These are phyloP conservation scores for Poecilia gillii DNA, from an alignment of 2,797 vertebrate species.

Conservation along the genomic window DNA sequence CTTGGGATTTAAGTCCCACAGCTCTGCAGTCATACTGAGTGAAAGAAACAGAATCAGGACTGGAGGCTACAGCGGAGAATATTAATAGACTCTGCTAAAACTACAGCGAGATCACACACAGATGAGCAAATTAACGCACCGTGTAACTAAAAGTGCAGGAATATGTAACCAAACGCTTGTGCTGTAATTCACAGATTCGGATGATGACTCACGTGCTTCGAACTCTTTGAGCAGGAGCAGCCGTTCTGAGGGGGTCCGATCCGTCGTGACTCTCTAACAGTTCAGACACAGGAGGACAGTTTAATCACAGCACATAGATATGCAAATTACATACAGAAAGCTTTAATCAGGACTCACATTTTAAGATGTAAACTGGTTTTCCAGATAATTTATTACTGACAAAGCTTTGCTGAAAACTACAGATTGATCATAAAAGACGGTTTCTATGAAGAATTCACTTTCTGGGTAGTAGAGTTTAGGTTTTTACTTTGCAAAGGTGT, in stretches of 20 bases:
- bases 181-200: conserved; percentile 15
- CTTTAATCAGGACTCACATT: neutral
- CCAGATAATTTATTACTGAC: neutral
- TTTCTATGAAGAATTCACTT: neutral
- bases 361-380: neutral
- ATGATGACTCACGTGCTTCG: conserved; percentile 81
- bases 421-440: neutral
- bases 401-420: neutral
- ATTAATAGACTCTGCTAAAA: conserved; percentile 61
- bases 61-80: conserved; percentile 60
- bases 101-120: conserved; percentile 25
- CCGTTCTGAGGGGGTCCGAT: conserved; percentile 79
- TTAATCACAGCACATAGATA: conserved; percentile 6
- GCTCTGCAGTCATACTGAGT: conserved; percentile 56
- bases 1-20: conserved; percentile 66
- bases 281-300: neutral
- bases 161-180: conserved; percentile 58
- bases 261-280: conserved; percentile 75
- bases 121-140: conserved; percentile 11
- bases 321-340: neutral
- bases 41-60: conserved; percentile 64
- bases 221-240: conserved; percentile 81
- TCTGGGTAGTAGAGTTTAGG: neutral
- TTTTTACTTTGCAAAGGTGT: neutral
- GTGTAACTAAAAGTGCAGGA: conserved; percentile 53